Evolutionary conservation across 1,140 invertebrate species (phyloP).

Genomic region (Zaprionus africanus): DNA sequence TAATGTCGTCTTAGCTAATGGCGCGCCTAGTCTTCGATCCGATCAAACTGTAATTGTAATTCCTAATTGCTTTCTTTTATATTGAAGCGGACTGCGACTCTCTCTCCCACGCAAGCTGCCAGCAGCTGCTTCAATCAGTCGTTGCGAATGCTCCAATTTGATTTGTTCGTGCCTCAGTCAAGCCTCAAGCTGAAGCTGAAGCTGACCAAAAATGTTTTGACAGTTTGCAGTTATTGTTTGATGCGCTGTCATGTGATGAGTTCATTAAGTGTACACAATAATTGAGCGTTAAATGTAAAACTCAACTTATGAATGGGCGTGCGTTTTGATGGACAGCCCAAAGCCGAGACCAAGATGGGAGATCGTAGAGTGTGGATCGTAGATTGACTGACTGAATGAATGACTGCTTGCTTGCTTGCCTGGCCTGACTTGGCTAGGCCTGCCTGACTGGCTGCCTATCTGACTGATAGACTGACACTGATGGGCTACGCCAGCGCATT

Average conservation of each 20-base stretch:
- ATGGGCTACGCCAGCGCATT: constrained; percentile 44
- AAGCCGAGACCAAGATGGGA: not conserved
- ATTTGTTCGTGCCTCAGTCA: constrained; percentile 51
- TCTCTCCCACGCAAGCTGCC: constrained; percentile 39
- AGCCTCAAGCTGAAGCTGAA: constrained; percentile 3
- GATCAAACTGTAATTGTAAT: constrained; percentile 48
- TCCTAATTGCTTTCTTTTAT: constrained; percentile 76
- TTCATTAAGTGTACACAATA: constrained; percentile 79
- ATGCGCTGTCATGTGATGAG: constrained; percentile 79
- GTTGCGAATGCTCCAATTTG: constrained; percentile 62
- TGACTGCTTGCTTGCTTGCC: constrained; percentile 9
- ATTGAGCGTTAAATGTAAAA: constrained; percentile 75
- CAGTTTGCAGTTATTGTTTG: constrained; percentile 81
- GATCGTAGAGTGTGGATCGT: constrained; percentile 22
- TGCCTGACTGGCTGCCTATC: not conserved
- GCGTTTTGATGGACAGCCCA: constrained; percentile 63
- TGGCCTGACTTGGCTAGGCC: not conserved
- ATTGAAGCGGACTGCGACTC: constrained; percentile 8
- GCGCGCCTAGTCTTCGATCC: constrained; percentile 29
- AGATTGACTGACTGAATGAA: constrained; percentile 45
- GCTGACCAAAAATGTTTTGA: constrained; percentile 68
- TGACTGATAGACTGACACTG: constrained; percentile 58
- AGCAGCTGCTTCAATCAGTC: constrained; percentile 8
- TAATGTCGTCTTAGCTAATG: constrained; percentile 80
- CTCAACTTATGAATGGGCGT: constrained; percentile 71